These are phyloP conservation scores for Triplophysa tibetana DNA, from an alignment of 2,113 vertebrate genomes.

Conservation along the genomic window DNA sequence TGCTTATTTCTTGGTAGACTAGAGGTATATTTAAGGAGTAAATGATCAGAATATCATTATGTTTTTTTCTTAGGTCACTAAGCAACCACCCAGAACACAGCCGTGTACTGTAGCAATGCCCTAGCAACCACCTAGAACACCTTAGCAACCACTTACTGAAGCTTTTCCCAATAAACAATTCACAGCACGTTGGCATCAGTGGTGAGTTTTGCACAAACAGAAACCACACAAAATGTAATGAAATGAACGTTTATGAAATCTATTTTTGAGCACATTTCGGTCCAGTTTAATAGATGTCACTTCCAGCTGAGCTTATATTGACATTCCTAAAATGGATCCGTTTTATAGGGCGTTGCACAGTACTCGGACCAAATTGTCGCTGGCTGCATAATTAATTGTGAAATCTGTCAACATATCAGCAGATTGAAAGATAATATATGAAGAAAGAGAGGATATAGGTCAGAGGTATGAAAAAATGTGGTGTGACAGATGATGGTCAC, in stretches of 20 bases:
- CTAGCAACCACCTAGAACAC: too few relatives aligned
- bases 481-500: constrained; percentile 31
- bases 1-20: too few relatives aligned
- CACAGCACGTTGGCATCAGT: too few relatives aligned
- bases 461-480: constrained; percentile 10
- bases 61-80: too few relatives aligned
- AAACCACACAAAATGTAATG: too few relatives aligned
- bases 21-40: too few relatives aligned
- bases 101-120: too few relatives aligned
- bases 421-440: background rate
- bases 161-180: too few relatives aligned
- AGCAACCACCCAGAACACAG: too few relatives aligned
- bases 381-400: background rate
- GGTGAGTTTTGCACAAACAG: too few relatives aligned
- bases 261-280: constrained; percentile 1
- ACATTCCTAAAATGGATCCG: background rate
- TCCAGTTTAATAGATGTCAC: background rate
- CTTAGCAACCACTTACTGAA: too few relatives aligned
- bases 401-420: constrained; percentile 19
- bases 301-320: background rate
- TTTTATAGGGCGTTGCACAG: constrained; percentile 2
- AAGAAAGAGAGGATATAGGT: constrained; percentile 10
- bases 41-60: too few relatives aligned
- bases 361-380: background rate
- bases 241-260: background rate